Conservation (phyloP, 2,797 vertebrate genomes). For the Sebastes umbrosus region DNA sequence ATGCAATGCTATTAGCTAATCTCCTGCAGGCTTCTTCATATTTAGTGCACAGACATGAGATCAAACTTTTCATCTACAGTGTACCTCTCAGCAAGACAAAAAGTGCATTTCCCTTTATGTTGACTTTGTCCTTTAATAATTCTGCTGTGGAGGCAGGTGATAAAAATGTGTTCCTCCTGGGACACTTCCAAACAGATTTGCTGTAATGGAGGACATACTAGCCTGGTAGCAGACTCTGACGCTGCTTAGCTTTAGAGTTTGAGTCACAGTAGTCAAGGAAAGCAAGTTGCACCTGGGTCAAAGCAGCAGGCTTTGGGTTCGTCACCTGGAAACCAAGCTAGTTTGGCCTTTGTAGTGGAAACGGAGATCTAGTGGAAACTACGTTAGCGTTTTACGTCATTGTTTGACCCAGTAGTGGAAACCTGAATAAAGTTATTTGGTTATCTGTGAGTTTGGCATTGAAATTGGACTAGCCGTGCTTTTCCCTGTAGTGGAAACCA, state of each 20-base stretch:
- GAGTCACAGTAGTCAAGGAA: not conserved
- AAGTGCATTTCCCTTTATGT: not conserved
- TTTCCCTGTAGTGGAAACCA: not conserved
- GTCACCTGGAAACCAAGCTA: not conserved
- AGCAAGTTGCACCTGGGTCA: not conserved
- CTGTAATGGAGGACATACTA: not conserved
- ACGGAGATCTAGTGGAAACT: not conserved
- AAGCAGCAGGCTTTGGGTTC: not conserved
- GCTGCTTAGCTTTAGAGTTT: not conserved
- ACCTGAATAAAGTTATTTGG: not conserved
- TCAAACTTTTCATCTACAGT: not conserved
- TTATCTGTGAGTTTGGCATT: constrained; percentile 9
- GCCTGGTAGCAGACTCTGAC: not conserved
- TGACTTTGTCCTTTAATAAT: not conserved
- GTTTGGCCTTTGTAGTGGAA: not conserved
- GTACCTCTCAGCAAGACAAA: not conserved
- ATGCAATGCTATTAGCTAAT: not conserved
- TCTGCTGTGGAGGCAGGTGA: not conserved
- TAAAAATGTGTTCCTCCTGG: not conserved
- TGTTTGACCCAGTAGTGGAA: not conserved
- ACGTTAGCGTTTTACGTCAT: not conserved
- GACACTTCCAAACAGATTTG: not conserved
- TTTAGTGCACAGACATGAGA: not conserved
- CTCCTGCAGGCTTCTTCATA: no score
- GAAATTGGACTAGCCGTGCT: not conserved